Evolutionary conservation across 2,888 invertebrate species (phyloP).

Genomic region (Idaea straminata): DNA sequence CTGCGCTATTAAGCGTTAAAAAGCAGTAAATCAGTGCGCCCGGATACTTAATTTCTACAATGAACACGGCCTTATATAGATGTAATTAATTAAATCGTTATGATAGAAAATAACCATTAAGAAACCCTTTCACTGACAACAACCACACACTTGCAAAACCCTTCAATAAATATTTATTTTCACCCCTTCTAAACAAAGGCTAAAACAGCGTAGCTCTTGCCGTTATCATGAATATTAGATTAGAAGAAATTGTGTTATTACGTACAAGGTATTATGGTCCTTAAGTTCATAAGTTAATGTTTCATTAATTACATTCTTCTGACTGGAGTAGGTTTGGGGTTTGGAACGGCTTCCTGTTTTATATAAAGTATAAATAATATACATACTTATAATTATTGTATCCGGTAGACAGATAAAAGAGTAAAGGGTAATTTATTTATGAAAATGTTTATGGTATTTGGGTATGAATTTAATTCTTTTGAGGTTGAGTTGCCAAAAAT

Average conservation of each 20-base stretch:
- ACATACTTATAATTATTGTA: no score
- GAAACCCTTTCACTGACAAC: not conserved
- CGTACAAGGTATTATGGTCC: not conserved
- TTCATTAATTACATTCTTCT: not conserved
- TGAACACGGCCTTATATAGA: constrained; percentile 3
- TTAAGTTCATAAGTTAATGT: not conserved
- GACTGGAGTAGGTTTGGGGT: not conserved
- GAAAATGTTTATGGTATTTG: no score
- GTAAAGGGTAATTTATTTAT: no score
- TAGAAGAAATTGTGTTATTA: constrained; percentile 1
- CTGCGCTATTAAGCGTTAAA: no score
- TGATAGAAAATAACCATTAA: not conserved
- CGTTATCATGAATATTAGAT: not conserved
- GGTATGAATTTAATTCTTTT: no score
- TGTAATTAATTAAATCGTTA: constrained; percentile 9
- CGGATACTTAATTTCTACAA: constrained; percentile 11
- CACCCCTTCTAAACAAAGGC: not conserved
- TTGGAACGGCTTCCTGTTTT: not conserved
- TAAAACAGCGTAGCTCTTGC: not conserved
- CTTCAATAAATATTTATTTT: not conserved
- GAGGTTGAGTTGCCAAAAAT: no score
- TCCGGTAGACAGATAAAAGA: no score
- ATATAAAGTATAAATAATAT: not conserved
- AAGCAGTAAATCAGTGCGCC: no score
- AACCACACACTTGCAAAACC: not conserved